Conservation (phyloP, 1,140 invertebrate genomes). For the Copidosoma floridanum region DNA sequence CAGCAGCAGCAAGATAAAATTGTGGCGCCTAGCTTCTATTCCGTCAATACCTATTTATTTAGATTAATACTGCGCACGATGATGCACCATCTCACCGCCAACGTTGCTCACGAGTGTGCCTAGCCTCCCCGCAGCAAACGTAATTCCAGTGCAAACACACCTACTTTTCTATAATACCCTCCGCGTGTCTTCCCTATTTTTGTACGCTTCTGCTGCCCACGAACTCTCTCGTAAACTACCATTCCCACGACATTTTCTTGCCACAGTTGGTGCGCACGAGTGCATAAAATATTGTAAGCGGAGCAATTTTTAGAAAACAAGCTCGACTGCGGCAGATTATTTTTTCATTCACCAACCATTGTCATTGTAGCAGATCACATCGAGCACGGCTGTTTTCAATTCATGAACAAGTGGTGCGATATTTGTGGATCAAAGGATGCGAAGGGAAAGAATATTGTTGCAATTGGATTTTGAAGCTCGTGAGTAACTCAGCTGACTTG, state of each 20-base stretch:
- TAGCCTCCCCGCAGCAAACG: no score
- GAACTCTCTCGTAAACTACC: background rate
- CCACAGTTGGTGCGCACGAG: no score
- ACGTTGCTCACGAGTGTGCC: background rate
- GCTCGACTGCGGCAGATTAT: no score
- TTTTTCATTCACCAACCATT: no score
- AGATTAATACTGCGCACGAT: conserved; percentile 7
- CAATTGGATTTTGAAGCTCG: conserved; percentile 41
- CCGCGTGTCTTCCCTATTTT: background rate
- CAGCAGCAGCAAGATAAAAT: no score
- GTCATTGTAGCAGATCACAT: no score
- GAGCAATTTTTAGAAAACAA: no score
- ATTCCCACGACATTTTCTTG: conserved; percentile 6
- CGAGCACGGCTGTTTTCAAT: conserved; percentile 39
- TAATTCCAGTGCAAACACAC: no score
- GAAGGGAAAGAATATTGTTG: conserved; percentile 25
- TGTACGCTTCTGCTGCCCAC: background rate
- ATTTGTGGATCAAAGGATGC: no score
- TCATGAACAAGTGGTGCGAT: conserved; percentile 33
- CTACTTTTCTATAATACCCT: background rate
- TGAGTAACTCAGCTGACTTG: conserved; percentile 40
- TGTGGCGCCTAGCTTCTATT: conserved; percentile 13
- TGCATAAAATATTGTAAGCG: no score
- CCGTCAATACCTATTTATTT: conserved; percentile 16
- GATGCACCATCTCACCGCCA: no score